Percentiles rank a stretch among this genome's conserved stretches.
Conservation (phyloP, 2,888 invertebrate species). For the Drosophila mettleri region DNA sequence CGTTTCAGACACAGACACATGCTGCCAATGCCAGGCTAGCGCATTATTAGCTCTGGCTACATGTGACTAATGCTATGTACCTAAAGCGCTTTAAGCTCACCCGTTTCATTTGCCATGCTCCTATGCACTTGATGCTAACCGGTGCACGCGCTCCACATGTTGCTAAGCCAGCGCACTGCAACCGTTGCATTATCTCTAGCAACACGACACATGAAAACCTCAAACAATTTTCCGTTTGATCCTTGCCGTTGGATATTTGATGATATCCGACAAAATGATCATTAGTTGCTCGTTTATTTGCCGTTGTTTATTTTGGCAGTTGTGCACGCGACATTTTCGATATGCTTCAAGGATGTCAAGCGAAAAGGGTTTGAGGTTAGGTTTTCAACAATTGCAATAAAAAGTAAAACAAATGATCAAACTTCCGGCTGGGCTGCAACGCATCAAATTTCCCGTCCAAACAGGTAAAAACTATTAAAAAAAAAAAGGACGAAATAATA, state of each 20-base stretch:
- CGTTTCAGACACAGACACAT: too few relatives aligned
- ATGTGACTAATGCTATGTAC: background rate
- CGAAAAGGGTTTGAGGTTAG: slow-evolving; percentile 43
- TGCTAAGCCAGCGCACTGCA: background rate
- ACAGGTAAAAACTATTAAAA: slow-evolving; percentile 53
- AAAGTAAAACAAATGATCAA: slow-evolving; percentile 69
- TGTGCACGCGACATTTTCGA: slow-evolving; percentile 45
- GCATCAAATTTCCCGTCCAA: slow-evolving; percentile 23
- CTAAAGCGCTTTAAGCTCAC: background rate
- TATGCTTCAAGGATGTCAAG: slow-evolving; percentile 37
- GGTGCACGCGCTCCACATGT: background rate
- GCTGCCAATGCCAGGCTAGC: background rate
- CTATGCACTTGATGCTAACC: background rate
- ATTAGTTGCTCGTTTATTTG: slow-evolving; percentile 14
- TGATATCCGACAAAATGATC: slow-evolving; percentile 17
- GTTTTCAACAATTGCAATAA: slow-evolving; percentile 57
- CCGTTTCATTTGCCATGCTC: background rate
- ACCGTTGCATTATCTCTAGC: background rate
- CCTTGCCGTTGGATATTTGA: slow-evolving; percentile 34
- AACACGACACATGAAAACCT: background rate
- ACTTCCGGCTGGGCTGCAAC: slow-evolving; percentile 60
- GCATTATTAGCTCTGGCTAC: background rate
- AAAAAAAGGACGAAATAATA: slow-evolving; percentile 29
- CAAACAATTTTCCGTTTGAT: slow-evolving; percentile 29
- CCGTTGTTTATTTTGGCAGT: slow-evolving; percentile 37